Conservation (phyloP, 2,113 vertebrate genomes). For the Meles meles region DNA sequence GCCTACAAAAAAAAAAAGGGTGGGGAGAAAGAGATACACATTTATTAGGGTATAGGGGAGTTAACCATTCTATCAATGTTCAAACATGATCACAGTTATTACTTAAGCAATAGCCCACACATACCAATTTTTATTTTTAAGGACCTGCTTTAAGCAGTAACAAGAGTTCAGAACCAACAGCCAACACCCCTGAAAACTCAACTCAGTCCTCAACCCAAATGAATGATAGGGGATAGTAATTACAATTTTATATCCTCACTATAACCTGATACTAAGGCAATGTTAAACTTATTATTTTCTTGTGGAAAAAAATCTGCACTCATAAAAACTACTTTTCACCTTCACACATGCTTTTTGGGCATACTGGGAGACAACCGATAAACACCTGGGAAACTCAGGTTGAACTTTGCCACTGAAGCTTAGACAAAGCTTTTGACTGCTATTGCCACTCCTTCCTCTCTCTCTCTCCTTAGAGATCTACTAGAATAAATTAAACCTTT, state of each 20-base stretch:
- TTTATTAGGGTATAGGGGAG: conserved; percentile 51
- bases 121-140: conserved; percentile 53
- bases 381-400: conserved; percentile 54
- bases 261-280: not conserved
- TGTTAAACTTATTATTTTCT: not conserved
- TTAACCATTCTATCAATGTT: conserved; percentile 44
- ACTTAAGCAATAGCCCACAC: conserved; percentile 43
- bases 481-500: conserved; percentile 65
- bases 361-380: conserved; percentile 51
- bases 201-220: conserved; percentile 13
- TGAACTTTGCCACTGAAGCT: conserved; percentile 54
- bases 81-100: conserved; percentile 43
- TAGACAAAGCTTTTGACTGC: conserved; percentile 60
- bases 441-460: conserved; percentile 56
- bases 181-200: not conserved
- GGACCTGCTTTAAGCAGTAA: conserved; percentile 12
- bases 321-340: conserved; percentile 52
- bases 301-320: not conserved
- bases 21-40: not conserved
- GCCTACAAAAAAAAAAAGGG: conserved; percentile 56
- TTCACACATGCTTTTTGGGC: conserved; percentile 51
- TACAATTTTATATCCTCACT: not conserved
- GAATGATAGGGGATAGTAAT: not conserved
- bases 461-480: conserved; percentile 56
- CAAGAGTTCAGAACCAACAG: conserved; percentile 42